Base-by-base conservation (phyloP, 2,888 invertebrate species). In the Oscheius sp. region DNA sequence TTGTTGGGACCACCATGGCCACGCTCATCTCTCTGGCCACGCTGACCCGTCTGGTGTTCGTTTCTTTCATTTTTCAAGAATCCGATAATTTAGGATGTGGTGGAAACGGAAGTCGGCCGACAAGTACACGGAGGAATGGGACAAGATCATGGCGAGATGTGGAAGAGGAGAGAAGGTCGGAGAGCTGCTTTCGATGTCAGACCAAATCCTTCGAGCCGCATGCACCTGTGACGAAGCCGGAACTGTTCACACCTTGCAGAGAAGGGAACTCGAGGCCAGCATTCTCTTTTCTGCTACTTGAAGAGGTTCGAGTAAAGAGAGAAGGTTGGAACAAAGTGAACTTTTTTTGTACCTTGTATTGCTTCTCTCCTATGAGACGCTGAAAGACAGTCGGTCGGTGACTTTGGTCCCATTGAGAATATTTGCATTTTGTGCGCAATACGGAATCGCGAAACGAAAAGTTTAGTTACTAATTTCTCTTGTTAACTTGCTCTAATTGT, bases 121-220 rank as follows among this genome's bases (percentile, higher is more conserved):
- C 10, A 53, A 68, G 42, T 68, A 55, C 53, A 37, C 53, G 7
- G 42, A 68, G 35, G 37, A 53, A n/a, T 68, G 68, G 68, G 68
- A 68, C 42, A 42, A 33, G 35, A 37, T 68, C 11, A 55, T 68
- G 68, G 55, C 35, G 33, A 51, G 68, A 9, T 68, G 68, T 37
- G n/a, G 55, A 7, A n/a, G 68, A 68, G 68, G 68, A 37, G 68
- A 68, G 29, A 68, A 3, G n/a, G 53, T 68, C 53, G 68, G 68
- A 55, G 55, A 68, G 42, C n/a, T 68, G 53, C 59, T 70, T 35
- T 70, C 70, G 4, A 21, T 58, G 4, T 21, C 57, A 11, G 70
- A 70, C 5, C 70, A 70, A 48, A 48, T 70, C 11, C 70, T 70
- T 37, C 47, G 70, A 58, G 70, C 70, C 3, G 70, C 11, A 32